Evolutionary conservation across 2,888 invertebrate genomes (phyloP), one percentile per base, ranked within the genome.

Genomic region (Camptogramma bilineatum): DNA sequence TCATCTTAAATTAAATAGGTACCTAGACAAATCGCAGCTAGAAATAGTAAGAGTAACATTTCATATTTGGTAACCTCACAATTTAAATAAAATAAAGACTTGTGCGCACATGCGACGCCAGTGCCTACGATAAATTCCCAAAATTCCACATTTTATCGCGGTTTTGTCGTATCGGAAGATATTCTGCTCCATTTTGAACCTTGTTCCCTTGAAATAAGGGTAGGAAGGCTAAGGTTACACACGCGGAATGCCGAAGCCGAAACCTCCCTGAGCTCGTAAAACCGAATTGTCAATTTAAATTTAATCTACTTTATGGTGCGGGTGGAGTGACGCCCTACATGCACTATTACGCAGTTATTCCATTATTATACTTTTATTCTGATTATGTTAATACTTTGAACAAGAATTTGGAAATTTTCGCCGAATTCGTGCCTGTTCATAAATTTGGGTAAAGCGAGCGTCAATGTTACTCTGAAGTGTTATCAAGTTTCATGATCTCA

Each of bases 281-380:
- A 83, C 82, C 80, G 85, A 88, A 88, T 88, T 89, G 90, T 80
- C 90, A 90, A 90, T 90, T 89, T 88, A 87, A 88, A 90, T 90
- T 90, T 90, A 89, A 90, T 90, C 88, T 85, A 84, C 86, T 89
- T 89, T 88, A 89, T 84, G 83, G 82, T 72, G 74, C 73, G 76
- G 70, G 73, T 54, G 77, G 75, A 77, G 82, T 78, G 80, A 83
- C 80, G 80, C 75, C 77, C 76, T 82, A 80, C 78, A 80, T 83
- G 77, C 85, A 84, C 85, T 86, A 84, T 83, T 80, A 82, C 78
- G 76, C 75, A 72, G 76, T 80, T 78, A 77, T 79, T 74, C 73
- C 71, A 80, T 82, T 79, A 78, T 72, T 72, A 73, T 72, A 73
- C 71, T 78, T 80, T 79, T 80, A 78, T 81, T 77, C 73, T 75